Evolutionary conservation across 2,113 vertebrate genomes (phyloP), one percentile per base, ranked within the genome.

Genomic region (Hippoglossus stenolepis): DNA sequence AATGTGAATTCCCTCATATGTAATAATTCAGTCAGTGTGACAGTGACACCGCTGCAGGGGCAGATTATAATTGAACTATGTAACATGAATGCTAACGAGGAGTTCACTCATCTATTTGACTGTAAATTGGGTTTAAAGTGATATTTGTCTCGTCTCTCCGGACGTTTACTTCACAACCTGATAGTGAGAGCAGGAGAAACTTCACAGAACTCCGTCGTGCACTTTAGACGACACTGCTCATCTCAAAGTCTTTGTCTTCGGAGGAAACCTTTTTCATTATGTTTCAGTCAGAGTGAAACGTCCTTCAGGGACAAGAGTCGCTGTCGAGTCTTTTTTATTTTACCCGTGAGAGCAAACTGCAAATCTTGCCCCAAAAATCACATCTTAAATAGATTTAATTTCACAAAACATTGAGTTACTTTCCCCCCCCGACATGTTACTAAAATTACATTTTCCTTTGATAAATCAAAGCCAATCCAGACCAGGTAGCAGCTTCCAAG

Each of bases 401-500:
- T 40, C 10, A 40, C 9, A 2, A 40, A 40, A 40, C 38, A 21
- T 18, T 54, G n/a, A 54, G n/a, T 58, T 26, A 40, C 13, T 15
- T 26, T 40, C 5, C 28, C 28, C 28, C 5, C 45, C 15, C 15
- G 13, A 15, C 15, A 47, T 47, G 15, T 47, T 47, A 47, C 45
- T 47, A 17, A 47, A 56, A 45, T 40, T 23, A 3, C 6, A 5
- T 23, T 35, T 18, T 38, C 23, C 18, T 14, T 45, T 17, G 4
- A 38, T 69, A 59, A 68, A 80, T 75, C 62, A 58, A 49, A 82
- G 73, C 35, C 2, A 28, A 51, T 45, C 5, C 51, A 62, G 70
- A 49, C 20, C 35, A 35, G 24, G 71, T 1, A 0, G 47, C 80
- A 24, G 56, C 58, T 26, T 74, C 71, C 82, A 83, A 65, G n/a